Base-by-base conservation (phyloP, 2,888 invertebrate species). In the Heliconius aoede region DNA sequence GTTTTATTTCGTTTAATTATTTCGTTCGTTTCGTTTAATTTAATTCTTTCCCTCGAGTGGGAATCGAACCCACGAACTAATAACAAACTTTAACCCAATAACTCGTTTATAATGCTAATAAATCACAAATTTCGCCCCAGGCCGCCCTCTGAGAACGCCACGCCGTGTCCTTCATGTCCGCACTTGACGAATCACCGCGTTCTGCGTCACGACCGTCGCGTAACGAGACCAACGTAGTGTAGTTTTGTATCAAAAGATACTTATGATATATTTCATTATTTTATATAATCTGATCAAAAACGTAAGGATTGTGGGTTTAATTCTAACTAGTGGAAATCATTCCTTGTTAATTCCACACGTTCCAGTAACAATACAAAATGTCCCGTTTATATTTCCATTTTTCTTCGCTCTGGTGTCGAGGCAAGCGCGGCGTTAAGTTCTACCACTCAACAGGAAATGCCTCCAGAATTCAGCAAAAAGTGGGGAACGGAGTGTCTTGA, bases 101-200 rank as follows among this genome's bases (percentile, higher is more conserved):
- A 69, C 72, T 68, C 62, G 68, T 78, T 76, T 73, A 73, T 76
- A 64, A 73, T 64, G 64, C 28, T 51, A 26, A 73, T 73, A 73
- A 73, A 62, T 73, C 18, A 73, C 21, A 51, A 64, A 64, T 73
- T 51, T 58, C 60, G 58, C 58, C 60, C 36, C 72, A n/a, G 72
- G 60, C 58, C 64, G 86, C 65, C 65, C 65, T 40, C 65, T 91
- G 92, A 88, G 92, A 92, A 90, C 90, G 90, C 85, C 81, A 90
- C 90, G 89, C 85, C 81, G 87, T 91, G 91, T 92, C 92, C 92
- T 92, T 91, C 91, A 83, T 74, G 76, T 82, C 84, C 86, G 87
- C 87, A 85, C 85, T 88, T 90, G 92, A 91, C 89, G 88, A 88
- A 92, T 91, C 84, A 89, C 87, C 85, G 83, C 87, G 88, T 90